Conservation (phyloP, 2,797 vertebrate genomes). For the Craterocephalus amniculus region DNA sequence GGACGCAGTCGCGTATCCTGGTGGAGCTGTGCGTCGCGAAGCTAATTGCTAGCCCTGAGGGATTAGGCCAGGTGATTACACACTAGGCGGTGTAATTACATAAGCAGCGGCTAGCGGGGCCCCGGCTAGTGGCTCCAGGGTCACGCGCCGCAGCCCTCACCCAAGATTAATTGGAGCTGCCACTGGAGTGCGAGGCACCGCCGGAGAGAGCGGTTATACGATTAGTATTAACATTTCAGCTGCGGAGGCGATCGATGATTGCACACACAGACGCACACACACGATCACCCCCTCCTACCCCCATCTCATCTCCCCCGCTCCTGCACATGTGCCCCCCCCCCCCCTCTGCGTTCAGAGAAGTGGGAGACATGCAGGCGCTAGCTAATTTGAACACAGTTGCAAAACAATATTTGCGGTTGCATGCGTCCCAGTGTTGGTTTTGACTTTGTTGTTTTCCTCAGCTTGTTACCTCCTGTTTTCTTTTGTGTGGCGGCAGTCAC, state of each 20-base stretch:
- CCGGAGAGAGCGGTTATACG: constrained; percentile 92
- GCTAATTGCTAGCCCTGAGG: constrained; percentile 95
- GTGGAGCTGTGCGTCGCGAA: constrained; percentile 81
- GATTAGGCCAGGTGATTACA: constrained; percentile 99
- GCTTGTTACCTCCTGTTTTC: constrained; percentile 60
- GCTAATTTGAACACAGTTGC: constrained; percentile 78
- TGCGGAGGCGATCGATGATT: constrained; percentile 90
- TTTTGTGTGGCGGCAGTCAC: constrained; percentile 62
- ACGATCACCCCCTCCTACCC: constrained; percentile 16
- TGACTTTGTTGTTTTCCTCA: constrained; percentile 73
- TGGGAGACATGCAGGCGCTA: constrained; percentile 83
- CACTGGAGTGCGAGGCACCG: constrained; percentile 90
- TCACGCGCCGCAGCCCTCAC: constrained; percentile 89
- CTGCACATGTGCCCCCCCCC: constrained; percentile 39
- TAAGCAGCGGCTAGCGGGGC: constrained; percentile 93
- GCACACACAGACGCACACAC: constrained; percentile 35
- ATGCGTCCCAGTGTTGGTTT: constrained; percentile 67
- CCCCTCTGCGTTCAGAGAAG: constrained; percentile 66
- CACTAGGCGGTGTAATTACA: constrained; percentile 98
- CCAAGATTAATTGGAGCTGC: constrained; percentile 98
- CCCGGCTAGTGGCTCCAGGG: constrained; percentile 88
- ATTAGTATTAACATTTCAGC: constrained; percentile 96
- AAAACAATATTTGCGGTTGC: constrained; percentile 79
- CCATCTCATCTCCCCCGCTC: constrained; percentile 47
- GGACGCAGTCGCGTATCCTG: constrained; percentile 74